These are phyloP conservation scores for Thereuonema tuberculata DNA, from an alignment of 1,140 invertebrate genomes.

Conservation along the genomic window DNA sequence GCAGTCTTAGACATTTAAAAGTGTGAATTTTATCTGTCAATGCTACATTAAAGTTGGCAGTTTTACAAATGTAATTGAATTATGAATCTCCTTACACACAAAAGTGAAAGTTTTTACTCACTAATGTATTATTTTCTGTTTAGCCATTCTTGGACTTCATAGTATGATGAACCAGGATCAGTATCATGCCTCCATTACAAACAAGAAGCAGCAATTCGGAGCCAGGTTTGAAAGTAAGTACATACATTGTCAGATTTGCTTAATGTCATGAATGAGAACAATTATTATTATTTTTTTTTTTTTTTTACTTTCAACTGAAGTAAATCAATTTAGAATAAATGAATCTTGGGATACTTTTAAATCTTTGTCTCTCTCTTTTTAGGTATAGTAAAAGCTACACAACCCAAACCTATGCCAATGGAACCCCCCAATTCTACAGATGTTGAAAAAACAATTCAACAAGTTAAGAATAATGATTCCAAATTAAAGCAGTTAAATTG, in stretches of 20 bases:
- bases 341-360: no score
- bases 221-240: constrained; percentile 25
- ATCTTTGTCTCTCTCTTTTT: constrained; percentile 7
- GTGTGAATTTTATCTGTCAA: no score
- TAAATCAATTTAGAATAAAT: constrained; percentile 67
- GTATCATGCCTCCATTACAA: constrained; percentile 88
- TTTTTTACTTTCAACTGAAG: no score
- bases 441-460: constrained; percentile 74
- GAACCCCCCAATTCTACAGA: constrained; percentile 92
- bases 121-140: no score
- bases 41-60: no score
- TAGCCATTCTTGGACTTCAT: constrained; percentile 96
- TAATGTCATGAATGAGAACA: not conserved
- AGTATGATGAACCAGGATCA: constrained; percentile 99
- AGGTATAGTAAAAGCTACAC: constrained; percentile 85
- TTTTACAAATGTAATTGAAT: no score
- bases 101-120: no score
- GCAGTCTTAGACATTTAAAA: no score
- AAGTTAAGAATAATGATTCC: constrained; percentile 75
- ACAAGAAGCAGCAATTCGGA: constrained; percentile 69
- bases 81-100: no score
- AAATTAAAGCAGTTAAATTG: constrained; percentile 79
- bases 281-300: no score
- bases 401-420: constrained; percentile 74
- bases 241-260: no score